Percentiles rank a stretch among this genome's conserved stretches.
Conservation (phyloP, 2,888 invertebrate species). For the Rugalucina vietnamica region DNA sequence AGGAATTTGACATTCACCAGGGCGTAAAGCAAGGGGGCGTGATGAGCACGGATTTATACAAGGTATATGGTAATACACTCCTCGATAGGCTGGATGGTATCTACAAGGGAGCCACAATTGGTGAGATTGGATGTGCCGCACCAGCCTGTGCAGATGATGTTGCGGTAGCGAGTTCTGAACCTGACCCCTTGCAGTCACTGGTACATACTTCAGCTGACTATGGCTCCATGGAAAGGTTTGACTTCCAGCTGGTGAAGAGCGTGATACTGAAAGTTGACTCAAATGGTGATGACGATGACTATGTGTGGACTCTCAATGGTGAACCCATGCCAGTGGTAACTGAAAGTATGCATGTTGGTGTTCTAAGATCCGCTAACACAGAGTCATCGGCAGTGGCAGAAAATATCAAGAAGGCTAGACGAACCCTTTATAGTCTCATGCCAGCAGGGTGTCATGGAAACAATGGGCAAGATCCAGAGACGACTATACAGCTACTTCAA, state of each 20-base stretch:
- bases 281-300: neutral
- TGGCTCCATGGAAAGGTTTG: neutral
- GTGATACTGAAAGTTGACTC: neutral
- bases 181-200: neutral
- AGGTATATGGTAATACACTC: neutral
- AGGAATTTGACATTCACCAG: neutral
- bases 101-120: neutral
- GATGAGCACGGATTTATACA: slow-evolving; percentile 17
- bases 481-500: neutral
- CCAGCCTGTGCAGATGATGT: slow-evolving; percentile 38
- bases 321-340: neutral
- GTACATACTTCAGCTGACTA: neutral
- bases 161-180: neutral
- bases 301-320: neutral
- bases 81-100: neutral
- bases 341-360: neutral
- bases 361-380: neutral
- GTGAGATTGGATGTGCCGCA: slow-evolving; percentile 16
- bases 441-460: neutral
- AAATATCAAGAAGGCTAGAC: slow-evolving; percentile 16
- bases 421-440: slow-evolving; percentile 3
- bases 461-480: neutral
- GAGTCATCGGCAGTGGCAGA: slow-evolving; percentile 14
- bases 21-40: slow-evolving; percentile 33
- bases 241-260: neutral